Evolutionary conservation across 2,797 vertebrate species (phyloP).

Genomic region (Parauchenoglanis punctatus): DNA sequence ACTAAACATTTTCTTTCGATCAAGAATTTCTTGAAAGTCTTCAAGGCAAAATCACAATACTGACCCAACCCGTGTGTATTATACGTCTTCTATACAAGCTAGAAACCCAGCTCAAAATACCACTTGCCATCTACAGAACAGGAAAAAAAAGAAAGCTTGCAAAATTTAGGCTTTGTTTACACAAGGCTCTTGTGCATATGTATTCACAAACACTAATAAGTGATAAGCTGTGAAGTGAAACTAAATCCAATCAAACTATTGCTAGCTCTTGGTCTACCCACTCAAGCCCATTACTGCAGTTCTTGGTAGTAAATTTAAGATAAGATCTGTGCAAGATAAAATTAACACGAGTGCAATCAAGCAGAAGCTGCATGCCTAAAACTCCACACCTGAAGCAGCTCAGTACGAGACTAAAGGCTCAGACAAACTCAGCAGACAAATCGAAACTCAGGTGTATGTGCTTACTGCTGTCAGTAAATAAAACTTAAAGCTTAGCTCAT

Average conservation of each 20-base stretch:
- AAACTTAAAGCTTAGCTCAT: neutral
- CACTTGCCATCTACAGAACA: neutral
- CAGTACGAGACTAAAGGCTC: neutral
- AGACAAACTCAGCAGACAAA: neutral
- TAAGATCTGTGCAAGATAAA: conserved; percentile 58
- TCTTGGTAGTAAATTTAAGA: conserved; percentile 44
- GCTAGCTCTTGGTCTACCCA: conserved; percentile 28
- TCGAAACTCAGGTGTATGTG: neutral
- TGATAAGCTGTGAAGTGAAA: conserved; percentile 34
- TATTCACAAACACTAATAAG: conserved; percentile 16
- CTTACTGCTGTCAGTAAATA: neutral
- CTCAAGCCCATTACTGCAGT: conserved; percentile 25
- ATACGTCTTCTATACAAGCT: neutral
- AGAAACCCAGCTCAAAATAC: neutral
- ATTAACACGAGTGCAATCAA: conserved; percentile 68
- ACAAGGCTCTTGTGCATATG: conserved; percentile 1
- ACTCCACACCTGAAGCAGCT: conserved; percentile 25
- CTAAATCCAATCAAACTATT: neutral
- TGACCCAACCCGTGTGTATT: neutral
- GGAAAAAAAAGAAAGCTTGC: neutral
- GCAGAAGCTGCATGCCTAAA: conserved; percentile 67
- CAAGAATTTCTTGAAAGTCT: neutral
- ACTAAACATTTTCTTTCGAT: neutral
- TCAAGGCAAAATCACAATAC: neutral
- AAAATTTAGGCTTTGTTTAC: conserved; percentile 17